Evolutionary conservation across 1,140 invertebrate species (phyloP).

Genomic region (Acromyrmex echinatior): DNA sequence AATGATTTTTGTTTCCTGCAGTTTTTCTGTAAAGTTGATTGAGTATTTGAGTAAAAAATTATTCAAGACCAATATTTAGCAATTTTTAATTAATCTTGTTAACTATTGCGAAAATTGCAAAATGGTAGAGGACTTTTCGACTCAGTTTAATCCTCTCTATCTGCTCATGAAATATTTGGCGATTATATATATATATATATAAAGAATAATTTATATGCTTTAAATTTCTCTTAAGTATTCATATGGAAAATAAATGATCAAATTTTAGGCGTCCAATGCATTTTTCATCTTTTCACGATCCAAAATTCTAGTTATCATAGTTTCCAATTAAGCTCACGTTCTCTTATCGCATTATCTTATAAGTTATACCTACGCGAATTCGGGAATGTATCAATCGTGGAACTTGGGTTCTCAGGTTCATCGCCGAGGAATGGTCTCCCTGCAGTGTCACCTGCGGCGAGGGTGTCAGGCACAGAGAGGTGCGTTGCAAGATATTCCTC

Average conservation of each 20-base stretch:
- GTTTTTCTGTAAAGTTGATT: no score
- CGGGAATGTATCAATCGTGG: constrained; percentile 5
- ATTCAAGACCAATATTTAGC: no score
- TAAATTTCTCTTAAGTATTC: constrained; percentile 19
- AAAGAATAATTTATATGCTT: constrained; percentile 2
- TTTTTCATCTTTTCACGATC: constrained; percentile 39
- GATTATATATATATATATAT: not conserved
- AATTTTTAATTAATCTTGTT: no score
- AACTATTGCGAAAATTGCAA: no score
- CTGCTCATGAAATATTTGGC: no score
- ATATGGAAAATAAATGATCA: not conserved
- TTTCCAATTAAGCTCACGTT: constrained; percentile 14
- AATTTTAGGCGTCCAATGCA: constrained; percentile 25
- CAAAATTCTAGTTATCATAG: constrained; percentile 17
- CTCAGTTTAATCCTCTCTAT: no score
- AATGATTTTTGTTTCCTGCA: no score
- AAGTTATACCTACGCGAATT: not conserved
- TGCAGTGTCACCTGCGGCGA: constrained; percentile 97
- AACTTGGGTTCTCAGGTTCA: constrained; percentile 87
- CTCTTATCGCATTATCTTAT: not conserved
- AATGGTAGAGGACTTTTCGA: no score
- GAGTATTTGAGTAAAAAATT: no score
- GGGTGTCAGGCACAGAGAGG: constrained; percentile 92
- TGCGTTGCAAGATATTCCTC: constrained; percentile 97
- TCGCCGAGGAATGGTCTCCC: constrained; percentile 93